Evolutionary conservation across 2,113 vertebrate genomes (phyloP).

Genomic region (Cryptotis parvus): DNA sequence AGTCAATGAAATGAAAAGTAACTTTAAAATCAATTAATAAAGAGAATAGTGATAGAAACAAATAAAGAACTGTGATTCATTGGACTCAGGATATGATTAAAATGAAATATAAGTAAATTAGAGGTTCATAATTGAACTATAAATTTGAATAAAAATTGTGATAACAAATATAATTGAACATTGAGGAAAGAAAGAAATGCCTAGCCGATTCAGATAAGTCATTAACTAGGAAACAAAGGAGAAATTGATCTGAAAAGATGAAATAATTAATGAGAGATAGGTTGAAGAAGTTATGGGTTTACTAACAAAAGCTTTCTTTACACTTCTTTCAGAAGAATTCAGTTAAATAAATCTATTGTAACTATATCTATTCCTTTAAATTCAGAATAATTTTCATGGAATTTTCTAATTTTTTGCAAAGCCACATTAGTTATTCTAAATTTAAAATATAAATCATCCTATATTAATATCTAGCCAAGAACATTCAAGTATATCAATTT

Average conservation of each 20-base stretch:
- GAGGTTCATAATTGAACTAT: neutral
- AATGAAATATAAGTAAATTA: neutral
- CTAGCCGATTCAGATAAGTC: neutral
- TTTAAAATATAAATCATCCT: slow-evolving; percentile 67
- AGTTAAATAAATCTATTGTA: neutral
- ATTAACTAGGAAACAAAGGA: neutral
- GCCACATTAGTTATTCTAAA: slow-evolving; percentile 55
- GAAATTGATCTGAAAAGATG: neutral
- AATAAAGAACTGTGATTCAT: neutral
- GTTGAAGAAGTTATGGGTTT: neutral
- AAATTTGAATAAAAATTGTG: neutral
- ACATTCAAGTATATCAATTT: slow-evolving; percentile 31
- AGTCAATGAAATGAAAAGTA: neutral
- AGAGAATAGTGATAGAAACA: neutral
- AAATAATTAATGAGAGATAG: neutral
- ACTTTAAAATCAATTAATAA: neutral
- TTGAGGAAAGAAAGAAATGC: neutral
- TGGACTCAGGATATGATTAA: neutral
- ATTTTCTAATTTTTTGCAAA: slow-evolving; percentile 40
- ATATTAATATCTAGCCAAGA: slow-evolving; percentile 51
- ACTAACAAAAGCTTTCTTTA: neutral
- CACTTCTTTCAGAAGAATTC: neutral
- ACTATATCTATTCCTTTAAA: slow-evolving; percentile 11
- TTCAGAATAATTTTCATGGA: slow-evolving; percentile 22
- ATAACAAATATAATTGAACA: neutral